Evolutionary conservation across 2,113 vertebrate genomes (phyloP).

Genomic region (Neodon shergylaensis): DNA sequence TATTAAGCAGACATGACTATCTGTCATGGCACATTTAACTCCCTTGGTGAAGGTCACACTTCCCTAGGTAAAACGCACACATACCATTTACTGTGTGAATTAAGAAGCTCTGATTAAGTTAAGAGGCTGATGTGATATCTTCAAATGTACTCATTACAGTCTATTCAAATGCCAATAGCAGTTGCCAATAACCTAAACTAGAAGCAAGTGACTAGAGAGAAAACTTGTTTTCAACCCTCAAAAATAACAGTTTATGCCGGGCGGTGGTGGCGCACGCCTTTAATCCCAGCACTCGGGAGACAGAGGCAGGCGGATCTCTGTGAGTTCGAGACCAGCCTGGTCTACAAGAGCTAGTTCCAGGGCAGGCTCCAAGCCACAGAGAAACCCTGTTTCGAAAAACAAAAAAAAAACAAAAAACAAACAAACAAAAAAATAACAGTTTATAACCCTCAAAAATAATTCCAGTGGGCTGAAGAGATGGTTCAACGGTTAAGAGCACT

Average conservation of each 20-base stretch:
- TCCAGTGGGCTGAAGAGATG: background rate
- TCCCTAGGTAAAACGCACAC: slow-evolving; percentile 41
- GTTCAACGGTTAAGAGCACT: no score
- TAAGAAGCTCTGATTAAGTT: slow-evolving; percentile 2
- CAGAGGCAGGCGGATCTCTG: no score
- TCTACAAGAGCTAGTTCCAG: no score
- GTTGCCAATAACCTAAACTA: background rate
- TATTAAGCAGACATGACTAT: background rate
- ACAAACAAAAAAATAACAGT: background rate
- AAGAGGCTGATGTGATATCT: slow-evolving; percentile 49
- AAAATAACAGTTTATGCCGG: background rate
- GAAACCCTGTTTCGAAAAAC: no score
- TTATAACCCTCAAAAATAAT: background rate
- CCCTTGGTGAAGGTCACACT: slow-evolving; percentile 35
- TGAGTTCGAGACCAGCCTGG: no score
- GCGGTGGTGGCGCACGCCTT: no score
- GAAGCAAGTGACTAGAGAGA: background rate
- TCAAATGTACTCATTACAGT: slow-evolving; percentile 27
- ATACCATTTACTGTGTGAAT: slow-evolving; percentile 2
- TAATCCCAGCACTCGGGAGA: no score
- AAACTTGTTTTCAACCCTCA: background rate
- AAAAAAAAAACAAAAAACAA: no score
- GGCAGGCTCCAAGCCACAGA: no score
- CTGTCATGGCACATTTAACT: background rate
- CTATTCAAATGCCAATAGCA: background rate